Conservation (phyloP, 1,140 invertebrate genomes). For the Papilio helenus region DNA sequence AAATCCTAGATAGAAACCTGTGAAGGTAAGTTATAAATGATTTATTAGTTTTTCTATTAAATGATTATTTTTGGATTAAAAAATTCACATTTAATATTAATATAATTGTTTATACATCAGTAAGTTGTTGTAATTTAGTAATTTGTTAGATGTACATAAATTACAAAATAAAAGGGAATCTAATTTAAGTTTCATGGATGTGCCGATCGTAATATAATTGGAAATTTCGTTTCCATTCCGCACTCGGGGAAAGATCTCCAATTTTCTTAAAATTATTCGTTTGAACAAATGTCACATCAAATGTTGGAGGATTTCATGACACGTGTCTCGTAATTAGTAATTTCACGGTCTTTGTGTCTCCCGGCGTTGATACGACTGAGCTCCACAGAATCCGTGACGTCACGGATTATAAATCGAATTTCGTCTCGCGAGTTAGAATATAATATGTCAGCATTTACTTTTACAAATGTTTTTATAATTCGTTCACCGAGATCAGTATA, state of each 20-base stretch:
- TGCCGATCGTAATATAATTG: neutral
- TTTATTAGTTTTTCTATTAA: too few relatives aligned
- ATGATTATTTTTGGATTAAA: too few relatives aligned
- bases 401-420: slow-evolving; percentile 70
- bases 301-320: slow-evolving; percentile 53
- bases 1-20: too few relatives aligned
- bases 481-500: neutral
- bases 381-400: slow-evolving; percentile 52
- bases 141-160: too few relatives aligned
- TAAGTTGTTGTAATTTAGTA: too few relatives aligned
- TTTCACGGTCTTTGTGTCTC: slow-evolving; percentile 66
- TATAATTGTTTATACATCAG: too few relatives aligned
- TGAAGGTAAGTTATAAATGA: too few relatives aligned
- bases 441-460: slow-evolving; percentile 10
- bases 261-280: slow-evolving; percentile 3
- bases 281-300: slow-evolving; percentile 44
- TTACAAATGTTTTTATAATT: slow-evolving; percentile 10
- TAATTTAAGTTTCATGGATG: too few relatives aligned
- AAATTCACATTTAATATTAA: too few relatives aligned
- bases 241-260: neutral
- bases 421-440: slow-evolving; percentile 54
- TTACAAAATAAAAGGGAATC: too few relatives aligned
- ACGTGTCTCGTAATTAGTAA: slow-evolving; percentile 73
- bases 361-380: slow-evolving; percentile 52
- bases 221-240: neutral